These are phyloP conservation scores for Amphipoea oculea DNA, from an alignment of 2,888 invertebrate genomes.

Conservation along the genomic window DNA sequence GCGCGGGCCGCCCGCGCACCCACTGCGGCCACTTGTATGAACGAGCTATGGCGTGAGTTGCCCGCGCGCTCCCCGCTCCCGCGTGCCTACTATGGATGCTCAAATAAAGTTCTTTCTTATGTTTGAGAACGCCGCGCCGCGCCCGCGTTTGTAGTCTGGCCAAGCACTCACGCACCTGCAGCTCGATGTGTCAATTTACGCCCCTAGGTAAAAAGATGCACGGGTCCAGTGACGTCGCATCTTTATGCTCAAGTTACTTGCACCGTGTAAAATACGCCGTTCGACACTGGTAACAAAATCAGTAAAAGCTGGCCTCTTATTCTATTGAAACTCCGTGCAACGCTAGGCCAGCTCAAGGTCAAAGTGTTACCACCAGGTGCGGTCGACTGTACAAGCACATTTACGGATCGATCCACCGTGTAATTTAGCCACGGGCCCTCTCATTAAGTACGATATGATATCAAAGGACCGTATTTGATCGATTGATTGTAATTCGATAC, in stretches of 20 bases:
- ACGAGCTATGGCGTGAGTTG: no score
- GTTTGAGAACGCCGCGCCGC: no score
- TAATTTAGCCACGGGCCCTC: neutral
- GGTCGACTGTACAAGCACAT: neutral
- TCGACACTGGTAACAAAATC: neutral
- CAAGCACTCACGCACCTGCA: neutral
- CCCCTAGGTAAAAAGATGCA: neutral
- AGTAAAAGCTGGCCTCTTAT: neutral
- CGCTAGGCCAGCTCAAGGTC: neutral
- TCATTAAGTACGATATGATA: constrained; percentile 31
- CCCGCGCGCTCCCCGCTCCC: no score
- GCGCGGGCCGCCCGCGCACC: no score
- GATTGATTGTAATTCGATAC: constrained; percentile 17
- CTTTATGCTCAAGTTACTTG: neutral
- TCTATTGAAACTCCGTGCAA: neutral
- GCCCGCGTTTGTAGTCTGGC: no score
- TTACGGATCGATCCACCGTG: constrained; percentile 1
- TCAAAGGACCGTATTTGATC: constrained; percentile 21
- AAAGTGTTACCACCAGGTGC: neutral
- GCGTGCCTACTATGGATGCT: no score
- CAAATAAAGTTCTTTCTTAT: no score
- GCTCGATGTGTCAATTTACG: neutral
- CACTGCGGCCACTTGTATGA: no score
- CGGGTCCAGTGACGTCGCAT: neutral
- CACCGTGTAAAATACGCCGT: neutral